Evolutionary conservation across 2,113 vertebrate genomes (phyloP).

Genomic region (Ardeotis arabs): DNA sequence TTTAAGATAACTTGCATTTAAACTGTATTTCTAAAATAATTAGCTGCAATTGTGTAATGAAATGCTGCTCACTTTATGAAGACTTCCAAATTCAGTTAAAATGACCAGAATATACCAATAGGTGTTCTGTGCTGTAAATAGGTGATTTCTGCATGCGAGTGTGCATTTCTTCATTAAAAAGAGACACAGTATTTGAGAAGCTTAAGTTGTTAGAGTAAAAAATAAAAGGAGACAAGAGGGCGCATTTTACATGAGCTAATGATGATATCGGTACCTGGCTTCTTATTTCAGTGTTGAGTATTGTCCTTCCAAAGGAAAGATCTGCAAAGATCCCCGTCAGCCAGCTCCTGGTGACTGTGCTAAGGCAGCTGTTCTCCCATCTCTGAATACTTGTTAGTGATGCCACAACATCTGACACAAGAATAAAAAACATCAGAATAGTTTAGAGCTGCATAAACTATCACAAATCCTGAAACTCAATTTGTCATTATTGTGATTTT

Average conservation of each 20-base stretch:
- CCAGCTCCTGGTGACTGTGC: background rate
- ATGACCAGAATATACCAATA: conserved; percentile 25
- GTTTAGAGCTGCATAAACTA: background rate
- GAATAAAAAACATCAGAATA: background rate
- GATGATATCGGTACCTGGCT: background rate
- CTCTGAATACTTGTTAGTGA: background rate
- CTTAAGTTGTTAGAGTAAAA: conserved; percentile 20
- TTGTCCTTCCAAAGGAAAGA: conserved; percentile 39
- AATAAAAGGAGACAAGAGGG: background rate
- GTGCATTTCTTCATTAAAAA: conserved; percentile 37
- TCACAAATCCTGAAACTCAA: background rate
- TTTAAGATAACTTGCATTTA: conserved; percentile 76
- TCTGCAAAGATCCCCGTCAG: background rate
- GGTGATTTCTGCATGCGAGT: background rate
- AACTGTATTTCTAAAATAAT: conserved; percentile 77
- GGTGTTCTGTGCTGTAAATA: background rate
- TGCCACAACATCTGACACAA: background rate
- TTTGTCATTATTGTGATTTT: background rate
- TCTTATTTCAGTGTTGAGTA: conserved; percentile 22
- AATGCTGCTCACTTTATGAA: conserved; percentile 37
- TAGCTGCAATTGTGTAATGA: conserved; percentile 67
- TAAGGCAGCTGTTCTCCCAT: background rate
- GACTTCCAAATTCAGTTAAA: conserved; percentile 18
- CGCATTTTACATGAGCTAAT: background rate
- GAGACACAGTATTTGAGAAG: conserved; percentile 8